Evolutionary conservation across 35 echinoderm and acorn worm species (phyloP), one percentile per base, ranked within the genome.

Genomic region (Hemicentrotus pulcherrimus): DNA sequence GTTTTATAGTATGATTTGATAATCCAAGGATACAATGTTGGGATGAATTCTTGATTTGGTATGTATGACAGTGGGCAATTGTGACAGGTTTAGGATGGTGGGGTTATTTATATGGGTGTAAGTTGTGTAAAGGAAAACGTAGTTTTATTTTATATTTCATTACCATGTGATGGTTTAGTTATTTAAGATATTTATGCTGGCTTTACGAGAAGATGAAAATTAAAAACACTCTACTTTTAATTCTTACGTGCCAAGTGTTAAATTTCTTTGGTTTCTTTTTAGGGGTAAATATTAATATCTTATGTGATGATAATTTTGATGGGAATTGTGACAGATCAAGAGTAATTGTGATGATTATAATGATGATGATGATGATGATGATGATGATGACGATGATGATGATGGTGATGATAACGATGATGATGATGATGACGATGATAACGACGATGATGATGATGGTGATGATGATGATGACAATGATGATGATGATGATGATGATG

Each of bases 111-210:
- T 78, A 78, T 78, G 65, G 65, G 22, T 78, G 4, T 28, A n/a
- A 78, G 65, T 28, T 28, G 65, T 78, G 65, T 78, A 28, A 78
- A 78, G 65, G 4, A 28, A 28, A 59, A 28, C n/a, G 65, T 78
- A 18, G 65, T n/a, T 78, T 78, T 78, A 71, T 78, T 78, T 78
- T 78, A 28, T 28, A 28, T 78, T 94, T 94, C 91, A 92, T 94
- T 94, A 52, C 30, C 47, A 46, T 94, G 31, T 41, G 46, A 47
- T 41, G 32, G 88, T 91, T 47, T 41, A 4, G 6, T 91, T 31
- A 46, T 48, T n/a, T 91, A n/a, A 91, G 47, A 91, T 91, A 91
- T 91, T 91, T 91, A 46, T 91, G 47, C 33, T 48, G 33, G 47
- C 88, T 46, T n/a, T 13, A 46, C 9, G 15, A 91, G 88, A 35